These are phyloP conservation scores for Meriones psammophilus DNA, from an alignment of 2,797 vertebrate genomes.

Conservation along the genomic window DNA sequence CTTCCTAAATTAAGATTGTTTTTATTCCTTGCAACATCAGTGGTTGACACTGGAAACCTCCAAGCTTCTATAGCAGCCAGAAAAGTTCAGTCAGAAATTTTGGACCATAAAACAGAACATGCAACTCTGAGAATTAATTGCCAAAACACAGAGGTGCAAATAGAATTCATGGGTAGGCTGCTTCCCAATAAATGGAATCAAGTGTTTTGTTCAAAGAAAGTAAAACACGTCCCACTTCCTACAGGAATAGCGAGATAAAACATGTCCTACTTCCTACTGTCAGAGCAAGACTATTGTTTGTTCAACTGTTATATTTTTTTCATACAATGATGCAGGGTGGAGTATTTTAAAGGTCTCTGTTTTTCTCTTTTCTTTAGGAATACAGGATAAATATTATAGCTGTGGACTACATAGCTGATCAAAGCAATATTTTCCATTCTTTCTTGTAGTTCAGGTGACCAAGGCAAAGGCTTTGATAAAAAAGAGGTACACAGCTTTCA, in stretches of 20 bases:
- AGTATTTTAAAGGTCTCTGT: not conserved
- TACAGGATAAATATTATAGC: not conserved
- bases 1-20: not conserved
- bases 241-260: not conserved
- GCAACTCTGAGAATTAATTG: conserved; percentile 9
- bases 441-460: not conserved
- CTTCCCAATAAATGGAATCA: not conserved
- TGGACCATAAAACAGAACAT: not conserved
- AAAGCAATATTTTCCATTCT: not conserved
- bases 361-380: not conserved
- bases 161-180: not conserved
- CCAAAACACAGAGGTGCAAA: not conserved
- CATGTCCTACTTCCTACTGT: not conserved
- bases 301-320: not conserved
- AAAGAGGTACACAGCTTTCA: not conserved
- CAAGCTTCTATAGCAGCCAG: not conserved
- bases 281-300: not conserved
- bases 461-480: not conserved
- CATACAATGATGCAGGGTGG: not conserved
- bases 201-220: not conserved
- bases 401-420: not conserved
- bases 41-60: not conserved
- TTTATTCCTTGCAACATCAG: not conserved
- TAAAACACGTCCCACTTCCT: not conserved
- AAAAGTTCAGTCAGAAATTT: not conserved